Evolutionary conservation across 2,797 vertebrate genomes (phyloP).

Genomic region (Myotis vivesi): DNA sequence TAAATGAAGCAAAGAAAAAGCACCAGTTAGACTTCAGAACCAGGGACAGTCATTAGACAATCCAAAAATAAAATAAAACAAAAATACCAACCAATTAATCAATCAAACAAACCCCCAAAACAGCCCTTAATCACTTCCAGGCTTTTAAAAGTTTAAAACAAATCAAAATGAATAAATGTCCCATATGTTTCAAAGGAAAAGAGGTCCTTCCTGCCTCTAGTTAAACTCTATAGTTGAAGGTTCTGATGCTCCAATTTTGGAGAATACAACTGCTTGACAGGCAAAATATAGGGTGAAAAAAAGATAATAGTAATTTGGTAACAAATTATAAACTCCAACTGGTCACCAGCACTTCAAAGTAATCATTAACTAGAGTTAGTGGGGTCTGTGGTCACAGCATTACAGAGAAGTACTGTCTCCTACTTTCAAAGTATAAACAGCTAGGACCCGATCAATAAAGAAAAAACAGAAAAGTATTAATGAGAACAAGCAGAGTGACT

Average conservation of each 20-base stretch:
- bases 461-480: neutral
- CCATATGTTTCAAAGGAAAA: neutral
- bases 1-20: neutral
- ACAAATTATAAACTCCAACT: conserved; percentile 34
- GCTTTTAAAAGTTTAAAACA: conserved; percentile 19
- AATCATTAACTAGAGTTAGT: neutral
- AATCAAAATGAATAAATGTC: conserved; percentile 33
- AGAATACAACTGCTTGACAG: neutral
- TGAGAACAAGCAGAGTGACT: neutral
- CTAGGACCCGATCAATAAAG: neutral
- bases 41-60: neutral
- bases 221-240: conserved; percentile 20
- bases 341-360: conserved; percentile 17
- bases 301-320: conserved; percentile 43
- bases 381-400: neutral
- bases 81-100: neutral
- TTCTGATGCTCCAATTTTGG: conserved; percentile 17
- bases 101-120: neutral
- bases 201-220: neutral
- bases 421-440: neutral
- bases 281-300: conserved; percentile 47
- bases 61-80: conserved; percentile 20
- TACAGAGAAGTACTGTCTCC: neutral
- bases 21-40: neutral
- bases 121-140: neutral